Evolutionary conservation across 1,140 invertebrate genomes (phyloP).

Genomic region (Temnothorax nylanderi): DNA sequence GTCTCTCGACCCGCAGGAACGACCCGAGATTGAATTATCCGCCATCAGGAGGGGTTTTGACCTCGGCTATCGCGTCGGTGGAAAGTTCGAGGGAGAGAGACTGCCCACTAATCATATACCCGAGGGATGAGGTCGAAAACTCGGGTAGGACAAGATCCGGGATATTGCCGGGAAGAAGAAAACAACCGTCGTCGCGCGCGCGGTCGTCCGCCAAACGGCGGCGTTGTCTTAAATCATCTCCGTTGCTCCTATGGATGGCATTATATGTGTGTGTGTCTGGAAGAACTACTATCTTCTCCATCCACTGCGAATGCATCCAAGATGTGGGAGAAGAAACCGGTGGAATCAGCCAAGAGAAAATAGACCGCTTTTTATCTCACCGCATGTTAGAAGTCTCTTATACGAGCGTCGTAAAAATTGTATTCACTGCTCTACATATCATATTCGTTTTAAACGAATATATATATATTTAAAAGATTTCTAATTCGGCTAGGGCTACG

Average conservation of each 20-base stretch:
- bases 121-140: slow-evolving; percentile 65
- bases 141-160: slow-evolving; percentile 62
- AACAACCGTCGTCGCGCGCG: slow-evolving; percentile 61
- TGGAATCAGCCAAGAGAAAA: slow-evolving; percentile 21
- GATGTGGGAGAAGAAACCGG: slow-evolving; percentile 28
- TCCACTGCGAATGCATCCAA: background rate
- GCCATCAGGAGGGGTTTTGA: slow-evolving; percentile 72
- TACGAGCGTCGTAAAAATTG: background rate
- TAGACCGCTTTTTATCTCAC: slow-evolving; percentile 28
- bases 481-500: background rate
- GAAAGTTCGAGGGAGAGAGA: slow-evolving; percentile 71
- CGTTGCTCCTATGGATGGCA: slow-evolving; percentile 59
- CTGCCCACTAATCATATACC: slow-evolving; percentile 78
- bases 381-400: slow-evolving; percentile 19
- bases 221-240: slow-evolving; percentile 77
- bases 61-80: slow-evolving; percentile 70
- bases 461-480: background rate
- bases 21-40: slow-evolving; percentile 82
- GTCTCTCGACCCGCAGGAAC: slow-evolving; percentile 67
- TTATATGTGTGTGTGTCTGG: slow-evolving; percentile 28
- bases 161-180: slow-evolving; percentile 76
- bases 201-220: slow-evolving; percentile 60
- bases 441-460: background rate
- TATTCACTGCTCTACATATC: background rate
- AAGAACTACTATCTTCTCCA: slow-evolving; percentile 34